A percentile compares a stretch with the other conserved stretches of the same genome.
These are phyloP conservation scores for Percopsis transmontana DNA, from an alignment of 2,113 vertebrate genomes.

Conservation along the genomic window DNA sequence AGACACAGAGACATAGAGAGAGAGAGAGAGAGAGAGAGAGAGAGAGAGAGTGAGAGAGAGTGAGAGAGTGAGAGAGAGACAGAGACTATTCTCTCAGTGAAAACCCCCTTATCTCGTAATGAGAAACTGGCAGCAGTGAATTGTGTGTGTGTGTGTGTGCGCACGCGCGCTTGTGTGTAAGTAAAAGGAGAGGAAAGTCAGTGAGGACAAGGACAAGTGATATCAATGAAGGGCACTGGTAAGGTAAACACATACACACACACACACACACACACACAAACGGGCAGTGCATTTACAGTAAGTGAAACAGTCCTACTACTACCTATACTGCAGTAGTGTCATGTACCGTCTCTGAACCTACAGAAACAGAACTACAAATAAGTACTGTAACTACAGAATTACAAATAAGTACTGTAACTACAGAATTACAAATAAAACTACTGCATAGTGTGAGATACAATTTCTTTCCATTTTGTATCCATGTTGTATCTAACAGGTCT, in stretches of 20 bases:
- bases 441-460: not conserved
- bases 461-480: not conserved
- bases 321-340: no score
- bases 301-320: no score
- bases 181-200: not conserved
- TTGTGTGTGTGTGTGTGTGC: conserved; percentile 14
- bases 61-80: not conserved
- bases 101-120: conserved; percentile 63
- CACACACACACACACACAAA: not conserved
- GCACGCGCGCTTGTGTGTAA: not conserved
- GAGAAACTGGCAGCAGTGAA: conserved; percentile 32
- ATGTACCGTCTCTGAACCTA: no score
- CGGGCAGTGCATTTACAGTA: no score
- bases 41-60: conserved; percentile 6
- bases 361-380: no score
- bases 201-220: conserved; percentile 31
- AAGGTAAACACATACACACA: conserved; percentile 4
- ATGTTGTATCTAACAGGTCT: not conserved
- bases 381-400: no score
- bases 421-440: conserved; percentile 1
- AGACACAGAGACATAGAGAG: not conserved
- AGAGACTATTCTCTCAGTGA: conserved; percentile 33
- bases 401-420: no score
- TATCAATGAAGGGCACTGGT: conserved; percentile 20
- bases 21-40: conserved; percentile 14